phyloP scores from a whole-genome alignment of 2,113 vertebrate species.

The Fulica atra region DNA sequence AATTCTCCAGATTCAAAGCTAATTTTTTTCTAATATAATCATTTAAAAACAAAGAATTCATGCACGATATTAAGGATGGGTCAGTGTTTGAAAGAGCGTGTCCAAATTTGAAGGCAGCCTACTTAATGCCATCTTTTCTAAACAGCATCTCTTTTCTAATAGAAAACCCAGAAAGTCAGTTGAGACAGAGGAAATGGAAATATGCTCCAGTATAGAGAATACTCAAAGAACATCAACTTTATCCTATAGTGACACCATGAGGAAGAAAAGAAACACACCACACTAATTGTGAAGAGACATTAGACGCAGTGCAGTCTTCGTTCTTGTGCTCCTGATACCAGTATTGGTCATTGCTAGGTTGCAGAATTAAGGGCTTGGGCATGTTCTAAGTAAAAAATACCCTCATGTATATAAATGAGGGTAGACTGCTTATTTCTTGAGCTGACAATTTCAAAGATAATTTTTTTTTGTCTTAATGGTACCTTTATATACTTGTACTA shows the following conservation, averaged over 20 bases:
- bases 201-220: background rate
- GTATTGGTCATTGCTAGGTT: background rate
- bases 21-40: background rate
- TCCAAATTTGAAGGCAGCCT: background rate
- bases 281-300: background rate
- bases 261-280: conserved; percentile 21
- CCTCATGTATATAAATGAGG: background rate
- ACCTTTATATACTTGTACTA: background rate
- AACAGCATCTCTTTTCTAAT: background rate
- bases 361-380: background rate
- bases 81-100: background rate
- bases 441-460: background rate
- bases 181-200: background rate
- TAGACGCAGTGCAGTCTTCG: background rate
- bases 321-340: background rate
- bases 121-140: background rate
- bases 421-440: background rate
- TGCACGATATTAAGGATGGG: background rate
- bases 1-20: background rate
- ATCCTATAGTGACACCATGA: conserved; percentile 67
- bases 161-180: background rate
- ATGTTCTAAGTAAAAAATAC: background rate
- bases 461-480: background rate
- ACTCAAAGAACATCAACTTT: background rate
- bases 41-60: background rate